Conservation (phyloP, 1,140 invertebrate species). For the Choristoneura fumiferana region DNA sequence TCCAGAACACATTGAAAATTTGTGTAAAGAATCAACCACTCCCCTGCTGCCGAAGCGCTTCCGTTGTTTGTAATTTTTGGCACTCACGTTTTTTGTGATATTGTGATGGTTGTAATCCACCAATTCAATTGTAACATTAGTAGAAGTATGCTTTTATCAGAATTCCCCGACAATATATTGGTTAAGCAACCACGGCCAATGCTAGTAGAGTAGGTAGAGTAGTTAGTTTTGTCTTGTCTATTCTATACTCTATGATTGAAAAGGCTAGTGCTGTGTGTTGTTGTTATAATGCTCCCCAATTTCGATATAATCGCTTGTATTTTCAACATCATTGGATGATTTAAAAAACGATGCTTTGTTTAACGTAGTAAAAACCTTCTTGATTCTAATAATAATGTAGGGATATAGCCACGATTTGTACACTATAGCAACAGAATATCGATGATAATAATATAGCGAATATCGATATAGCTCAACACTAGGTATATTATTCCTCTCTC, state of each 20-base stretch:
- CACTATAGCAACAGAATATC: no score
- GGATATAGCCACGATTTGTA: no score
- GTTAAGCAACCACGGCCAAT: constrained; percentile 75
- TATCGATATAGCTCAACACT: background rate
- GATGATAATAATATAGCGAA: no score
- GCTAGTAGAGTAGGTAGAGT: constrained; percentile 41
- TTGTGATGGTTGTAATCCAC: constrained; percentile 59
- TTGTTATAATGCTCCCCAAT: background rate
- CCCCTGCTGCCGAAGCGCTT: constrained; percentile 66
- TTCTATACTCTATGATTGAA: constrained; percentile 66
- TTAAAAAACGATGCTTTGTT: no score
- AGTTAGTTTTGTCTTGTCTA: constrained; percentile 66
- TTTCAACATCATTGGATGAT: background rate
- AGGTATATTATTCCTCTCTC: background rate
- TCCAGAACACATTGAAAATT: constrained; percentile 79
- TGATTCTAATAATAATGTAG: no score
- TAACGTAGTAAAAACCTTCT: no score
- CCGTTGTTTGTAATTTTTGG: constrained; percentile 66
- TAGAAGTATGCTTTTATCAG: constrained; percentile 66
- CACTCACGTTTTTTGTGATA: constrained; percentile 58
- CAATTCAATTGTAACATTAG: constrained; percentile 73
- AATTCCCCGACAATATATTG: constrained; percentile 70
- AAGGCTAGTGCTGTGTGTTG: constrained; percentile 10
- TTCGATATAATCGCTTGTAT: background rate
- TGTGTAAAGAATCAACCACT: constrained; percentile 76